A percentile compares a stretch with the other conserved stretches of the same genome.
These are phyloP conservation scores for Chaenogobius annularis DNA, from an alignment of 2,113 vertebrate genomes.

Conservation along the genomic window DNA sequence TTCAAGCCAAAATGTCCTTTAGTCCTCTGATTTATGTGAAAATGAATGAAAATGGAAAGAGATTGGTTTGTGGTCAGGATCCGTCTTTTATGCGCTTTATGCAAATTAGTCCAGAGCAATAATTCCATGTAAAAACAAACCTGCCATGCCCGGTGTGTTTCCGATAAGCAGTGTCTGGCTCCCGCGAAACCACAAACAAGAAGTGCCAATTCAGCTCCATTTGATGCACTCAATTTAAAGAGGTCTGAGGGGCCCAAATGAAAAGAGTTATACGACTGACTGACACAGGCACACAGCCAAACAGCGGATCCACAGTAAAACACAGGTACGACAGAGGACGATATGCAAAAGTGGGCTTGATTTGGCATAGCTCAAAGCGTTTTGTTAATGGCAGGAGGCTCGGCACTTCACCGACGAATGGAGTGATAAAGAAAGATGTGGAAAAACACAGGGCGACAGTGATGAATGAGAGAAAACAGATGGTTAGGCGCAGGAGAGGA, in stretches of 20 bases:
- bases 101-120: constrained; percentile 5
- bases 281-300: neutral
- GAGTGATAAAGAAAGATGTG: constrained; percentile 28
- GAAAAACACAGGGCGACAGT: constrained; percentile 23
- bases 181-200: constrained; percentile 21
- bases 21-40: neutral
- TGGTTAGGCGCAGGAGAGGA: constrained; percentile 25
- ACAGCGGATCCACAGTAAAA: constrained; percentile 12
- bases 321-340: neutral
- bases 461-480: constrained; percentile 51
- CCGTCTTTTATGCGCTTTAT: neutral
- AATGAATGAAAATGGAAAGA: neutral
- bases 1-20: neutral
- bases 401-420: neutral
- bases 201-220: constrained; percentile 42
- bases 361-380: neutral
- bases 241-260: neutral
- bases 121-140: constrained; percentile 59
- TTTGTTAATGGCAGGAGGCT: neutral
- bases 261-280: constrained; percentile 1
- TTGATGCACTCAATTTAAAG: constrained; percentile 36
- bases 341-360: neutral
- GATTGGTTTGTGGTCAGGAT: constrained; percentile 3
- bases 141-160: constrained; percentile 57
- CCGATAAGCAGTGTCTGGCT: constrained; percentile 55